A percentile compares a stretch with the other conserved stretches of the same genome.
phyloP scores from a whole-genome alignment of 2,113 vertebrate genomes.

The Charina bottae region DNA sequence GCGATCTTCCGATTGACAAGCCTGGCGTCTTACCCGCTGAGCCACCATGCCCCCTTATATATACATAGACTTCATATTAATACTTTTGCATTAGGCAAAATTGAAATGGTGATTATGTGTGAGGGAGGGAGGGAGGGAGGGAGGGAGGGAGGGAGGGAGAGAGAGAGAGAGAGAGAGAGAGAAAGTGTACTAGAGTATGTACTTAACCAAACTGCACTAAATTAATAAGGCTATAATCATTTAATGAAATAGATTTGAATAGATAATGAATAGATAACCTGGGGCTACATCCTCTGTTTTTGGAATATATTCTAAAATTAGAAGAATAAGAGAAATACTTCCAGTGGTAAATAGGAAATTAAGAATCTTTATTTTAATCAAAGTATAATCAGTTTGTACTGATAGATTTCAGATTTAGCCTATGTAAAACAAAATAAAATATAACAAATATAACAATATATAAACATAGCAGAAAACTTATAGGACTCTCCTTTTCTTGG shows the following conservation, averaged over 20 bases:
- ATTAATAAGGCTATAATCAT: not conserved
- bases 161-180: not conserved
- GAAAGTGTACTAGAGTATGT: not conserved
- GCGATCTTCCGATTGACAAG: no score
- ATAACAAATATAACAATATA: not conserved
- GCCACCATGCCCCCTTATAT: no score
- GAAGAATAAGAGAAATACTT: not conserved
- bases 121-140: no score
- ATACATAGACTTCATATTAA: not conserved
- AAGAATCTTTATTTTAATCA: slow-evolving; percentile 7
- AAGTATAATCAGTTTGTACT: not conserved
- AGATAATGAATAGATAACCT: not conserved
- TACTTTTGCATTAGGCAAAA: not conserved
- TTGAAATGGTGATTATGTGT: not conserved
- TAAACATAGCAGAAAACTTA: not conserved
- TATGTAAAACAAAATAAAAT: not conserved
- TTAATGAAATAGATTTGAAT: not conserved
- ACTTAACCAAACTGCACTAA: not conserved
- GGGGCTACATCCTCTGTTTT: not conserved
- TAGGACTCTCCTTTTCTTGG: not conserved
- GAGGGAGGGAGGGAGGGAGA: not conserved
- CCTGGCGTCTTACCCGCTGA: no score
- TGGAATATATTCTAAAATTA: not conserved
- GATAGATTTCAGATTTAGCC: not conserved
- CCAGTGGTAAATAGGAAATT: not conserved